Conservation (phyloP, 1,140 invertebrate genomes). For the Formica exsecta region DNA sequence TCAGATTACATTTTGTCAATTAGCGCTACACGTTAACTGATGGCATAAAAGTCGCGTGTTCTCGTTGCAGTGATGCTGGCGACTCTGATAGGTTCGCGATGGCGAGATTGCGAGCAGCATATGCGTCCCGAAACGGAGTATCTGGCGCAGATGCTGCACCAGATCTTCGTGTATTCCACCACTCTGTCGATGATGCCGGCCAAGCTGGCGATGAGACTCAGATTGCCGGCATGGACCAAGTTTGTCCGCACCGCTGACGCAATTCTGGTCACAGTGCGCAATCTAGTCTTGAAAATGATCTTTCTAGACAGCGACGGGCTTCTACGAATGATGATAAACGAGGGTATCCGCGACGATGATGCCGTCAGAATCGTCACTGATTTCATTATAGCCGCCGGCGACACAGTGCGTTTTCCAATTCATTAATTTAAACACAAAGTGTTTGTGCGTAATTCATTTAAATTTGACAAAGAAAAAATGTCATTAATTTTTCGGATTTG, state of each 20-base stretch:
- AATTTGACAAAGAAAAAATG: background rate
- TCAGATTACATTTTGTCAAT: background rate
- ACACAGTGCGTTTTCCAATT: constrained; percentile 89
- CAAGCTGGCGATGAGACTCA: constrained; percentile 88
- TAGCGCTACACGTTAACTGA: background rate
- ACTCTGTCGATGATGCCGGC: constrained; percentile 90
- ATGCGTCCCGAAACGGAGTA: constrained; percentile 85
- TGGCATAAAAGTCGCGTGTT: background rate
- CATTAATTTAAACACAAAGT: background rate
- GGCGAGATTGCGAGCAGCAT: constrained; percentile 78
- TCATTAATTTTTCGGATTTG: background rate
- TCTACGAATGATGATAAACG: constrained; percentile 87
- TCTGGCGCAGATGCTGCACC: constrained; percentile 90
- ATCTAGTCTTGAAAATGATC: constrained; percentile 79
- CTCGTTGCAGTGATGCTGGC: constrained; percentile 89
- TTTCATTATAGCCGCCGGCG: constrained; percentile 95
- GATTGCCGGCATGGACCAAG: constrained; percentile 90
- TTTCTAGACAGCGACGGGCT: constrained; percentile 87
- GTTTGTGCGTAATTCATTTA: background rate
- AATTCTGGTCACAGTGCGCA: constrained; percentile 86
- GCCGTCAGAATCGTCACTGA: constrained; percentile 92
- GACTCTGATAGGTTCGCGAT: constrained; percentile 89
- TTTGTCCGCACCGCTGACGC: constrained; percentile 90
- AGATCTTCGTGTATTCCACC: constrained; percentile 91
- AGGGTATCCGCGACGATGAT: constrained; percentile 88